A percentile compares a stretch with the other conserved stretches of the same genome.
These are phyloP conservation scores for Araneus ventricosus DNA, from an alignment of 1,140 invertebrate genomes.

Conservation along the genomic window DNA sequence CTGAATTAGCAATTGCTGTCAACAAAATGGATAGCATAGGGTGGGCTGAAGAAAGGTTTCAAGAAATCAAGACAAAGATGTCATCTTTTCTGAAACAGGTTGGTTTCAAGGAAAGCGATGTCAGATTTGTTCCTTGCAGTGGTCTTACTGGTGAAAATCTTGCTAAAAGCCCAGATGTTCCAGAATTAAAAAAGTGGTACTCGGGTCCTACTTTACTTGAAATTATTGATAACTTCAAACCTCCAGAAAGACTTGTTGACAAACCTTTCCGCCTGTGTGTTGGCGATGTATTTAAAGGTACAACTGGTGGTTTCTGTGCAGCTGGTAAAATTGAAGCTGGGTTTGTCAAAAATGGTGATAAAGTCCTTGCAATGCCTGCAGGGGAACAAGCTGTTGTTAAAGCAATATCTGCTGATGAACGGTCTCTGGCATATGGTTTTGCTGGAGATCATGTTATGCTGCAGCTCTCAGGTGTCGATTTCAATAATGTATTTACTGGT, in stretches of 20 bases:
- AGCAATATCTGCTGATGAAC: conserved; percentile 87
- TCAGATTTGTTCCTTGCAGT: conserved; percentile 96
- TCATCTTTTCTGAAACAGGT: conserved; percentile 94
- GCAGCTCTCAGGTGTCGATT: conserved; percentile 87
- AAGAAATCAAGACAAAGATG: conserved; percentile 92
- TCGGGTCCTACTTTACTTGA: conserved; percentile 89
- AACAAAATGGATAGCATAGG: conserved; percentile 92
- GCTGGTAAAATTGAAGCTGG: conserved; percentile 95
- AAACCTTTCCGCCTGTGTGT: conserved; percentile 95
- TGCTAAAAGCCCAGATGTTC: conserved; percentile 85
- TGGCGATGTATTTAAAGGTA: conserved; percentile 96
- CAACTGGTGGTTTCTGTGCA: conserved; percentile 90
- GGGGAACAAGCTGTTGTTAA: conserved; percentile 89
- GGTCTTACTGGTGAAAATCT: conserved; percentile 97
- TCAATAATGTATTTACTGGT: conserved; percentile 89
- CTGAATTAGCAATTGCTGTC: conserved; percentile 90
- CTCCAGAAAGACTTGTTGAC: conserved; percentile 88
- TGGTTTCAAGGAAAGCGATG: conserved; percentile 94
- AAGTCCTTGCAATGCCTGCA: conserved; percentile 92
- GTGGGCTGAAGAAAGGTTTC: conserved; percentile 90
- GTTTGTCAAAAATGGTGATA: conserved; percentile 90
- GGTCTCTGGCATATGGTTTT: conserved; percentile 87
- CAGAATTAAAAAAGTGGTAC: conserved; percentile 90
- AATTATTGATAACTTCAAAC: conserved; percentile 91
- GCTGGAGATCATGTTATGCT: conserved; percentile 95